These are phyloP conservation scores for Dexiosoma caninum DNA, from an alignment of 2,888 invertebrate species.

Conservation along the genomic window DNA sequence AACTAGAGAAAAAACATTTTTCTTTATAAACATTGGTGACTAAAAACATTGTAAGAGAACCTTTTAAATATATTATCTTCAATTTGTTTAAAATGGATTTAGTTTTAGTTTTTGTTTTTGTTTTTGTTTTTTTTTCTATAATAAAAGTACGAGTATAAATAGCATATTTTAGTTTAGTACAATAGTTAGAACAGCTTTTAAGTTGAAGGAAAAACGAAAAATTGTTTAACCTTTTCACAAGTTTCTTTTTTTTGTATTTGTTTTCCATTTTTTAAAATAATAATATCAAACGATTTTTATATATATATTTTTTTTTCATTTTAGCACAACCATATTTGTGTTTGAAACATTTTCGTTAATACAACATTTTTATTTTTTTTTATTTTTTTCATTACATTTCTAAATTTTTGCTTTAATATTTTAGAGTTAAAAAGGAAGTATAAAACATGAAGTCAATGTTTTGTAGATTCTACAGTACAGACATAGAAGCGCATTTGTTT, in stretches of 20 bases:
- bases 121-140: no score
- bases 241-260: conserved; percentile 4
- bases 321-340: conserved; percentile 67
- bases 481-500: conserved; percentile 40
- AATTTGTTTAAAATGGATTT: background rate
- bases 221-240: conserved; percentile 43
- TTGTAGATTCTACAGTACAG: background rate
- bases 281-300: conserved; percentile 35
- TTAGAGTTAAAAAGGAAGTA: conserved; percentile 33
- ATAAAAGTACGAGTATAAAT: conserved; percentile 6
- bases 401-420: conserved; percentile 19
- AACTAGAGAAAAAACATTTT: background rate
- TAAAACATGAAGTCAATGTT: conserved; percentile 14
- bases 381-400: conserved; percentile 23
- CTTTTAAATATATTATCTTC: background rate
- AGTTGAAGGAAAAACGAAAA: conserved; percentile 49
- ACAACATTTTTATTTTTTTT: conserved; percentile 43
- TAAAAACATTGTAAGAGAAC: background rate
- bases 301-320: no score
- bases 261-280: conserved; percentile 28
- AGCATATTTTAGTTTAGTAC: conserved; percentile 17
- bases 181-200: conserved; percentile 16
- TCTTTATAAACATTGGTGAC: background rate
- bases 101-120: no score
- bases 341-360: conserved; percentile 61